Base-by-base conservation (phyloP, 2,113 vertebrate genomes). In the Aleadryas rufinucha region DNA sequence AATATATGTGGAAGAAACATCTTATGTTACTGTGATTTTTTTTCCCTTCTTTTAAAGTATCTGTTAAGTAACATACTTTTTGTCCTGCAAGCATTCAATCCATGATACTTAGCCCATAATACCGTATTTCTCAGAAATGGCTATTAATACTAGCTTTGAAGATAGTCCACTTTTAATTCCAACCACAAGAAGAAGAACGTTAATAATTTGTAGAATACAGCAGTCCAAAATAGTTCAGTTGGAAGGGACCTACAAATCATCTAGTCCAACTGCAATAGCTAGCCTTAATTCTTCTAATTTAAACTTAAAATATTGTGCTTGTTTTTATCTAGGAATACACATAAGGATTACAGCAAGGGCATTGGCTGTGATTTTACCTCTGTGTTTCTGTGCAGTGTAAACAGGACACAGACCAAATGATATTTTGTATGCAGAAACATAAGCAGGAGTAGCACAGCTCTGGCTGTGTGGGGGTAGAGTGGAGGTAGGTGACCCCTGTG, bases 401-500 rank as follows among this genome's bases (percentile, higher is more conserved):
- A 15, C 21, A 59, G 44, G 44, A 61, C 35, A 33, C 30, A 42
- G 37, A 28, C 9, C 35, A 76, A 68, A 47, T 49, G 13, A 3
- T 47, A 31, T 42, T 83, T 71, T 41, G 57, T 66, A 37, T 17
- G 13, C 45, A 41, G 79, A 70, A 31, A 13, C 5, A 18, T 28
- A 35, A 89, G 27, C 14, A 68, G 16, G 56, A 44, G 27, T 18
- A 33, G 52, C 44, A 54, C 19, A 45, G 52, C 59, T 59, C 39
- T 72, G 72, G 19, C 11, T 63, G 11, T 35, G 22, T 28, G 11
- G 37, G 54, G 27, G 33, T 20, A 4, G 60, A 39, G 33, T 13
- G 30, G 50, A 27, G 37, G 21, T 21, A 11, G 28, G n/a, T 44
- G 77, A 8, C 5, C 31, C 5, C 53, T 0, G 0, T 23, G 33